A percentile compares a stretch with the other conserved stretches of the same genome.
Evolutionary conservation across 2,113 vertebrate genomes (phyloP).

Genomic region (Phylloscopus whistleri): DNA sequence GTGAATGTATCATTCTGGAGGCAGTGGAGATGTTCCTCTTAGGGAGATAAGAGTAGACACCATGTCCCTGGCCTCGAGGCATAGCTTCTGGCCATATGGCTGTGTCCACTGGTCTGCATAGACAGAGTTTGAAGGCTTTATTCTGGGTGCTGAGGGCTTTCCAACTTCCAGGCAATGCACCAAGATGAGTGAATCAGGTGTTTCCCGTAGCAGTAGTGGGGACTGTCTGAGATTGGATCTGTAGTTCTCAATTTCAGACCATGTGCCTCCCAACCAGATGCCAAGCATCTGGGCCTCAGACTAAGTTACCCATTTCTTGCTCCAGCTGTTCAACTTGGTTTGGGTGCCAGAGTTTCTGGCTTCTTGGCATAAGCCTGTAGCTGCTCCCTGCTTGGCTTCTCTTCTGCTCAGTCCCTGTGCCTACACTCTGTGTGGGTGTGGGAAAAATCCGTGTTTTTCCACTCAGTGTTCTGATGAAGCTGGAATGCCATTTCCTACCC

Average conservation of each 20-base stretch:
- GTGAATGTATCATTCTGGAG: background rate
- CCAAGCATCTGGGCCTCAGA: background rate
- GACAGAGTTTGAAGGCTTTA: constrained; percentile 41
- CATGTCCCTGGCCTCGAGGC: background rate
- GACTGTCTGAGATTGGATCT: background rate
- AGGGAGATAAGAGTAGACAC: constrained; percentile 7
- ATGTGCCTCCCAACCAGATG: background rate
- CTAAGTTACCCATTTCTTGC: background rate
- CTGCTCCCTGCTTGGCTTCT: constrained; percentile 50
- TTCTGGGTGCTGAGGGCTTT: constrained; percentile 40
- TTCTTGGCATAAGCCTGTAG: constrained; percentile 7
- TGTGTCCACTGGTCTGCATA: background rate
- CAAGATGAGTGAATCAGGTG: background rate
- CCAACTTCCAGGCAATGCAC: constrained; percentile 10
- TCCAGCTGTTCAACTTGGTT: constrained; percentile 9
- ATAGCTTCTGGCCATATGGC: background rate
- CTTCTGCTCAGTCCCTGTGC: constrained; percentile 17
- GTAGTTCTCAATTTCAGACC: background rate
- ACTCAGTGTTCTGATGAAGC: constrained; percentile 62
- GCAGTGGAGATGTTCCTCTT: background rate
- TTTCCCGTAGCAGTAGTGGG: background rate
- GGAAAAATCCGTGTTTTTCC: constrained; percentile 62
- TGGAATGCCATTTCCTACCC: constrained; percentile 51
- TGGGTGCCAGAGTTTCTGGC: constrained; percentile 7
- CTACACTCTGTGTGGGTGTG: constrained; percentile 6